Evolutionary conservation across 2,888 invertebrate species (phyloP).

Genomic region (Vannuccia rotundouncinata): DNA sequence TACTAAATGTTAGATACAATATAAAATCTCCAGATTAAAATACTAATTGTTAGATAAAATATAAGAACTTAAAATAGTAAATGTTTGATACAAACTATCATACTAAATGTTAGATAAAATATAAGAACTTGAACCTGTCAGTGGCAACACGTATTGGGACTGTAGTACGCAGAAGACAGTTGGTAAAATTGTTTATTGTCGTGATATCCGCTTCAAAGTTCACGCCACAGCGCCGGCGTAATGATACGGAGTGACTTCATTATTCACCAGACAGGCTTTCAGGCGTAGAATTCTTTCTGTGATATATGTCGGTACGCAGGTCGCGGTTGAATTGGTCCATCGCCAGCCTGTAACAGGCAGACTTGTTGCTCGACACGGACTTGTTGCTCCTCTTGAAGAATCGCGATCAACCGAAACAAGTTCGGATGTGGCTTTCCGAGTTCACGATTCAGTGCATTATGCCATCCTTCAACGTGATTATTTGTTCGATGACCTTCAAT

Average conservation of each 20-base stretch:
- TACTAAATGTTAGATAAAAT: not conserved
- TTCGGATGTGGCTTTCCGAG: conserved; percentile 13
- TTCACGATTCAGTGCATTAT: conserved; percentile 5
- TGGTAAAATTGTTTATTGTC: not conserved
- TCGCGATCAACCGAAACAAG: not conserved
- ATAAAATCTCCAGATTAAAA: not conserved
- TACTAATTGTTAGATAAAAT: not conserved
- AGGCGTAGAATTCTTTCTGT: not conserved
- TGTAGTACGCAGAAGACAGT: not conserved
- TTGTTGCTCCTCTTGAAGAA: conserved; percentile 1
- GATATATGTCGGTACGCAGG: not conserved
- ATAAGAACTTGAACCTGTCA: not conserved
- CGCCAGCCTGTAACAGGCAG: not conserved
- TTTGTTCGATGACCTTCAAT: conserved; percentile 34
- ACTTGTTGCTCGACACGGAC: not conserved
- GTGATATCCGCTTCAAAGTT: not conserved
- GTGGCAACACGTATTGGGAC: not conserved
- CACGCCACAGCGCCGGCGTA: not conserved
- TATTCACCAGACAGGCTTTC: not conserved
- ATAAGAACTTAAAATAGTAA: not conserved
- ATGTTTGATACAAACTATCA: not conserved
- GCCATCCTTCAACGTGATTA: conserved; percentile 25
- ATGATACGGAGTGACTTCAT: not conserved
- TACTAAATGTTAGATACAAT: not conserved
- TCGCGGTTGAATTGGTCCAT: not conserved